Conservation (phyloP, 2,797 vertebrate genomes). For the Propithecus perrieri region DNA sequence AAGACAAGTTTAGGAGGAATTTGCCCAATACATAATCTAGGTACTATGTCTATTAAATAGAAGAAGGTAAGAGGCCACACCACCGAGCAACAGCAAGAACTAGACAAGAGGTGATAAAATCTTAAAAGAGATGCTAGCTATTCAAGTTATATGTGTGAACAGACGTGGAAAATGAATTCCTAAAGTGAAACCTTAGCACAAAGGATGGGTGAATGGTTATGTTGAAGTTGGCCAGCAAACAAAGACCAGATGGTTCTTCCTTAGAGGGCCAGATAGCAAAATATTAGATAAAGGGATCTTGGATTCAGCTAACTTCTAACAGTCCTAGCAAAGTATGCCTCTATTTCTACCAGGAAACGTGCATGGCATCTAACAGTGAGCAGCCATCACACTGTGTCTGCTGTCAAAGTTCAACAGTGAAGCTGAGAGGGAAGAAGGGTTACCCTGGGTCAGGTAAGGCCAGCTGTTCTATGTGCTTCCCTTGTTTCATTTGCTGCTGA, state of each 20-base stretch:
- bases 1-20: background rate
- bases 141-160: background rate
- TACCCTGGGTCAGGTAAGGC: background rate
- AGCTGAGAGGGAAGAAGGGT: background rate
- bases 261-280: background rate
- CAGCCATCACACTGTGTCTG: background rate
- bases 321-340: background rate
- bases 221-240: background rate
- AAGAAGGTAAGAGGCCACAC: background rate
- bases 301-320: background rate
- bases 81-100: background rate
- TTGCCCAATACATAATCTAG: background rate
- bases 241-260: slow-evolving; percentile 24
- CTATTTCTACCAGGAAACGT: background rate
- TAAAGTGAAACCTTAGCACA: background rate
- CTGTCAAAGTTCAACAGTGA: background rate
- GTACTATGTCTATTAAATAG: background rate
- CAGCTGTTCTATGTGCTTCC: background rate
- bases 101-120: background rate
- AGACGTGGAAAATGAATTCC: slow-evolving; percentile 1
- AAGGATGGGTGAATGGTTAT: background rate
- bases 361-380: background rate
- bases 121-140: background rate
- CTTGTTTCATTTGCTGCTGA: background rate
- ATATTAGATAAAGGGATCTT: background rate